phyloP scores from a whole-genome alignment of 1,140 invertebrate genomes.

The Caenorhabditis elegans region DNA sequence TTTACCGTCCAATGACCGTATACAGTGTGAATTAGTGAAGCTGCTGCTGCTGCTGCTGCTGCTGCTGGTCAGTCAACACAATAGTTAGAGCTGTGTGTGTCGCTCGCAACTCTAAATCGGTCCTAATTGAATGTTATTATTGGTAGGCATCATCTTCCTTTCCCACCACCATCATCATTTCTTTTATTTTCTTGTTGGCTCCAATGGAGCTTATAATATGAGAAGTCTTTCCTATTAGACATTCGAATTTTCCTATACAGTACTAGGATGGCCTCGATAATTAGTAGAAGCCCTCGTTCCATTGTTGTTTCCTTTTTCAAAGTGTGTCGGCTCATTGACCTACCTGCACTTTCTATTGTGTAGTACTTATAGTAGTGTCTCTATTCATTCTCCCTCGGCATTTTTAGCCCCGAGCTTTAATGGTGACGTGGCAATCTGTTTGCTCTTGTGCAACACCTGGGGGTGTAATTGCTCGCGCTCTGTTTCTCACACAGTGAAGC shows the following conservation, averaged over 20 bases:
- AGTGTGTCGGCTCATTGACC: background rate
- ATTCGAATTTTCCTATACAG: no score
- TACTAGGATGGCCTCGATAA: no score
- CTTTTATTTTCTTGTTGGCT: background rate
- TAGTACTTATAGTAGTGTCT: no score
- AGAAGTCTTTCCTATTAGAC: background rate
- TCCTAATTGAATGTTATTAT: slow-evolving; percentile 29
- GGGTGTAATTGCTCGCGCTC: no score
- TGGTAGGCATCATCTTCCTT: background rate
- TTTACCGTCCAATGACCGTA: no score
- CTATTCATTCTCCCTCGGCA: no score
- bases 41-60: no score
- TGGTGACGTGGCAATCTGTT: no score
- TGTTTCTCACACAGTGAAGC: no score
- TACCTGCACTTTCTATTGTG: background rate
- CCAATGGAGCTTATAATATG: background rate
- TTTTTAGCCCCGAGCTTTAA: no score
- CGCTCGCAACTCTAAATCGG: background rate
- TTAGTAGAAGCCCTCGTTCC: background rate
- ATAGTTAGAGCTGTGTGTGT: background rate
- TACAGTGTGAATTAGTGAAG: background rate
- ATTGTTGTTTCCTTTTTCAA: background rate
- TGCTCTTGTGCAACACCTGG: no score
- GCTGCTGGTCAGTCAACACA: background rate
- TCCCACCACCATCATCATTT: background rate